Base-by-base conservation (phyloP, 2,888 invertebrate species). In the Pardosa pseudoannulata region DNA sequence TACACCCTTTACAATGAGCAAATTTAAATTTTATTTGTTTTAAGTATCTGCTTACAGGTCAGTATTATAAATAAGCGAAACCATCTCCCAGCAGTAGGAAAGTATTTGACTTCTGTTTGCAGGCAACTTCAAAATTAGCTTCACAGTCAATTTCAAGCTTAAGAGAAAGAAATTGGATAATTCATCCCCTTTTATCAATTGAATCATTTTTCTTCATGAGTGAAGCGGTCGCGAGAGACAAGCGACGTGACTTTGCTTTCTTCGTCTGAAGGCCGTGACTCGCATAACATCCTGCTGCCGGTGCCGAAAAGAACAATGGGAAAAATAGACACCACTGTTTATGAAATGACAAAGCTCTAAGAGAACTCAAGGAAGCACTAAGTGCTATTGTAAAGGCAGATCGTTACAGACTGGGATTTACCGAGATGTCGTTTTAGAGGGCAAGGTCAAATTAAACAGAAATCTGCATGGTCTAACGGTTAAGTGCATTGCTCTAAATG, bases 241-340 rank as follows among this genome's bases (percentile, higher is more conserved):
- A 31, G 36, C 28, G n/a, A 39, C 46, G 36, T 50, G 76, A 76
- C 64, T 65, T 79, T 27, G 71, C 72, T 79, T 72, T 72, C 79
- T 41, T 81, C 56, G 29, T 5, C 28, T 36, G 70, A 82, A 82
- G 81, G 81, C 73, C 81, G 70, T 64, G 70, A 75, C 39, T 50
- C 23, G 50, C 50, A 74, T 73, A 73, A 81, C 74, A 75, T 82
- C 71, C 75, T 70, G 75, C 74, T 56, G 71, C 23, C 31, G 67
- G 62, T 64, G 31, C 23, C 39, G 32, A 82, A 72, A 56, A 36
- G 75, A 75, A 82, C 75, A 82, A 75, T 75, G 41, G 75, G n/a
- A n/a, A 70, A 75, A 50, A 36, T 67, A 41, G 73, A 74, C 56
- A 68, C 73, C 29, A 80, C 80, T 73, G 79, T 67, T 23, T 67